Base-by-base conservation (phyloP, 2,888 invertebrate genomes). In the Caenorhabditis parvicauda region DNA sequence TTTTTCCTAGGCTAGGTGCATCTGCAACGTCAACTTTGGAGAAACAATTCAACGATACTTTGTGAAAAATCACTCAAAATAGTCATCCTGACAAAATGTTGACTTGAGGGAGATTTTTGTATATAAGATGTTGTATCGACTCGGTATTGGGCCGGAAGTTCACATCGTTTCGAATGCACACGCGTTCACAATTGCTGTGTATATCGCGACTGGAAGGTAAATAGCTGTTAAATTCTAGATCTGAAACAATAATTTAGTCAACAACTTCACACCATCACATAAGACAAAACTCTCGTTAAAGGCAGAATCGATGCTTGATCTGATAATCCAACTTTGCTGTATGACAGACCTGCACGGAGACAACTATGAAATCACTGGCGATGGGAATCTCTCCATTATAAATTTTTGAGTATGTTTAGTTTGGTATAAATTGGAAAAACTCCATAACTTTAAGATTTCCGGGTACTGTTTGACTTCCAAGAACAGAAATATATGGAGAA, bases 391-490 rank as follows among this genome's bases (percentile, higher is more conserved):
- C 25, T 43, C 43, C 7, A 21, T 43, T 5, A 21, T 43, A 4
- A 25, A 43, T 43, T 43, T 43, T 25, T 9, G 43, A 43, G 43
- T 43, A 43, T 17, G 43, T 43, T 43, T 17, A 43, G 43, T 43
- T 43, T 43, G 22, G 43, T 43, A 43, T 43, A 22, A 24, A n/a
- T 22, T 12, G n/a, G 22, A 43, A 22, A 43, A 43, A 43, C 43
- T 43, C 25, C 43, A 43, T 43, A 43, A 43, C 43, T 43, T 43
- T 43, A 14, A 43, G 43, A 43, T 43, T 43, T 43, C 43, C 4
- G 43, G 43, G 24, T 21, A n/a, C n/a, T n/a, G n/a, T n/a, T 43
- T 43, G 12, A 17, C 22, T 25, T 43, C 43, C 5, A 43, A 7
- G 17, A 43, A 43, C 24, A 14, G 43, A 9, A 43, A 12, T 12